phyloP scores from a whole-genome alignment of 2,888 invertebrate genomes.

The Synergus umbraculus region DNA sequence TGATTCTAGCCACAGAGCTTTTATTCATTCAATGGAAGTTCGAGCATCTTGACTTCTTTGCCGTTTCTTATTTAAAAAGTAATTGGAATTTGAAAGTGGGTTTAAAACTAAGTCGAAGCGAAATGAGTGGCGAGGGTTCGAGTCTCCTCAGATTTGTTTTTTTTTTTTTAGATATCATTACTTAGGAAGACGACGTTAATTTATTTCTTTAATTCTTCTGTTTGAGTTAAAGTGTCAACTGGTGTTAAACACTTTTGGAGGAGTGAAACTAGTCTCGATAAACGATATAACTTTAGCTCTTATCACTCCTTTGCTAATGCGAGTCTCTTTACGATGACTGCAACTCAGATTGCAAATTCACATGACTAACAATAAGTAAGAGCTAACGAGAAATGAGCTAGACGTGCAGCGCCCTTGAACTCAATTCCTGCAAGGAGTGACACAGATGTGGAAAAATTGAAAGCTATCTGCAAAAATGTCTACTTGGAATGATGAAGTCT shows the following conservation, averaged over 20 bases:
- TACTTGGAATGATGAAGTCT: not conserved
- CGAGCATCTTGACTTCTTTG: not conserved
- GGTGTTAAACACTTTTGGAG: not conserved
- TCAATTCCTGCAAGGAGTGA: slow-evolving; percentile 19
- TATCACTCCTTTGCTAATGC: slow-evolving; percentile 30
- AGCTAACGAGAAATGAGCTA: slow-evolving; percentile 30
- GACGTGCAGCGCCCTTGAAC: slow-evolving; percentile 27
- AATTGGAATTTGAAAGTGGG: no score
- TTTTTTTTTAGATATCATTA: not conserved
- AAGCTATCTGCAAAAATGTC: not conserved
- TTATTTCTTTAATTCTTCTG: not conserved
- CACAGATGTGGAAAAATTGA: not conserved
- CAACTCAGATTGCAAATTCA: slow-evolving; percentile 27
- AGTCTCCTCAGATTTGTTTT: not conserved
- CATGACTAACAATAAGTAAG: slow-evolving; percentile 6
- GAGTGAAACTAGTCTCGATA: not conserved
- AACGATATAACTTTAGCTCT: not conserved
- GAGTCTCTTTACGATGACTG: not conserved
- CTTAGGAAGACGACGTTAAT: not conserved
- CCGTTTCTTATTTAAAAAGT: not conserved
- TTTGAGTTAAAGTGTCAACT: not conserved
- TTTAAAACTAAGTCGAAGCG: no score
- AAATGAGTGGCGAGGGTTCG: not conserved
- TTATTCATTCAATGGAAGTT: slow-evolving; percentile 24
- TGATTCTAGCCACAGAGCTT: slow-evolving; percentile 2